These are phyloP conservation scores for Dryoscopus gambensis DNA, from an alignment of 2,113 vertebrate species.

Conservation along the genomic window DNA sequence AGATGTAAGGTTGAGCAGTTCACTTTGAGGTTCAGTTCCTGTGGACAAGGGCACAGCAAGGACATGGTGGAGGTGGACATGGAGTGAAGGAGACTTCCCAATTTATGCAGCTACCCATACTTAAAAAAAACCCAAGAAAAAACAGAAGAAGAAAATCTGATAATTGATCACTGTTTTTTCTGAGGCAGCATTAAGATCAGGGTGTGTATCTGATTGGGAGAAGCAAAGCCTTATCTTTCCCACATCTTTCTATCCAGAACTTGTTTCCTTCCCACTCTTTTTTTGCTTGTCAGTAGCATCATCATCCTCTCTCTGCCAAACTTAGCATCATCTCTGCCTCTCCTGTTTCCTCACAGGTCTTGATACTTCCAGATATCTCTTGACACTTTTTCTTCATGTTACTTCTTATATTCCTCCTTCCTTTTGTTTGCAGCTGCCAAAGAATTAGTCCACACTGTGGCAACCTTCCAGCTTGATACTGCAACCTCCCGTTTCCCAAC, in stretches of 20 bases:
- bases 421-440: constrained; percentile 29
- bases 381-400: not conserved
- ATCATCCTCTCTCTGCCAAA: not conserved
- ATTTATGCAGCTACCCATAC: not conserved
- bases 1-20: not conserved
- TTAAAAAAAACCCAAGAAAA: not conserved
- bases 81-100: not conserved
- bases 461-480: constrained; percentile 41
- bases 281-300: not conserved
- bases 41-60: not conserved
- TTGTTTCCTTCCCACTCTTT: not conserved
- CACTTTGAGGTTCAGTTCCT: not conserved
- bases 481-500: constrained; percentile 17
- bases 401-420: not conserved
- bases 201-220: not conserved
- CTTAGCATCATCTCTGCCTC: not conserved
- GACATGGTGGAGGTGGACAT: not conserved
- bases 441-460: constrained; percentile 38
- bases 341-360: not conserved
- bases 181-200: not conserved
- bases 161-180: not conserved
- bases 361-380: not conserved
- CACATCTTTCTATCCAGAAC: not conserved
- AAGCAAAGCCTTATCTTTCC: not conserved
- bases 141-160: not conserved